Evolutionary conservation across 2,797 vertebrate species (phyloP), one percentile per base, ranked within the genome.

Genomic region (Menidia menidia): DNA sequence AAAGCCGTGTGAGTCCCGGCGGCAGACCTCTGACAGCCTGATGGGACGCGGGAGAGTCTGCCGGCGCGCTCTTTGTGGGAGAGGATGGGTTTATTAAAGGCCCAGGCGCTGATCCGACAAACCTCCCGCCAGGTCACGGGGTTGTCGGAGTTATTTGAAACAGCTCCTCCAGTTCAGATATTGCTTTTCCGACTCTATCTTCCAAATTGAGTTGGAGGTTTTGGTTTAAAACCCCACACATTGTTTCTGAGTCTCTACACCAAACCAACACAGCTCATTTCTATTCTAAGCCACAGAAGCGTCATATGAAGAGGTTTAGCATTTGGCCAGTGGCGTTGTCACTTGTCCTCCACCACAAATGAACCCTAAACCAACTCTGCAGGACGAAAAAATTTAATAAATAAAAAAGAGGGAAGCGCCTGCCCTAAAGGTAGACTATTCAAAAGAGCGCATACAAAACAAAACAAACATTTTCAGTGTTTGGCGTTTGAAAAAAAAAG

Each of bases 11-110:
- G 42, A 70, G 33, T 77, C 41, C 44, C 2, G 43, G 19, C 59
- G 56, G 60, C 25, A 60, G 71, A 33, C 19, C 43, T 63, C 33
- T 63, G 44, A 58, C 42, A 31, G 39, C 48, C n/a, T 68, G 54
- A 74, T 50, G 48, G 51, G 18, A 66, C 68, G 63, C 73, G 19
- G 41, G 54, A 51, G 62, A 65, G 50, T 43, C 30, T 25, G 45
- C 76, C 25, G 30, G 0, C 10, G 35, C 55, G 71, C 42, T 47
- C 10, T 31, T 13, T 13, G 32, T 51, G 14, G 48, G 42, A 67
- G 19, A 63, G 35, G 44, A 18, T 14, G 52, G 39, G 48, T 71
- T 43, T 61, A 64, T 42, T 19, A 63, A 69, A 78, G 72, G 52
- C 64, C 63, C 54, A 50, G 32, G 18, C 10, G 61, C 58, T 0